Percentiles rank a stretch among this genome's conserved stretches.
Evolutionary conservation across 2,888 invertebrate genomes (phyloP).

Genomic region (Microctonus brassicae): DNA sequence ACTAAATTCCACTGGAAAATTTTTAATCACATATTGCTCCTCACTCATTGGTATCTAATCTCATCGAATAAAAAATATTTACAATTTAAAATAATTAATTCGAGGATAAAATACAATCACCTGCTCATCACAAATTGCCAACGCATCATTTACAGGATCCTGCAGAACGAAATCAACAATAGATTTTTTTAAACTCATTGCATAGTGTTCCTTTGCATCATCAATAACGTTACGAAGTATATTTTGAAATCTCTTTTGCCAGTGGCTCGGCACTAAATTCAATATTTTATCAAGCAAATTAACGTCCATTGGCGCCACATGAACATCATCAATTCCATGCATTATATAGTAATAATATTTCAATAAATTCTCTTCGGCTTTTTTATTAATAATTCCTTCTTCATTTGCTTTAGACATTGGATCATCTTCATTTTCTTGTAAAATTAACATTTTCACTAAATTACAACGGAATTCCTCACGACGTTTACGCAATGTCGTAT

Average conservation of each 20-base stretch:
- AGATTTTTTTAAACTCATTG: conserved; percentile 90
- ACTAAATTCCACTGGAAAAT: conserved; percentile 46
- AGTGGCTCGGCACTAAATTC: conserved; percentile 75
- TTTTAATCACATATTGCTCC: conserved; percentile 47
- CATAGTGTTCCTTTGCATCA: conserved; percentile 88
- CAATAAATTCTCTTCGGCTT: conserved; percentile 78
- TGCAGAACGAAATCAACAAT: conserved; percentile 92
- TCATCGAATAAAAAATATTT: conserved; percentile 2
- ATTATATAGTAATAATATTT: conserved; percentile 92
- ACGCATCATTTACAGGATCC: conserved; percentile 73
- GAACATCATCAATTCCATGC: conserved; percentile 90
- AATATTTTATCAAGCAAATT: conserved; percentile 78
- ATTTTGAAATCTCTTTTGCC: conserved; percentile 75
- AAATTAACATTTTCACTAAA: conserved; percentile 81
- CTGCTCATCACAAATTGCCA: conserved; percentile 36
- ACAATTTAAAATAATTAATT: neutral
- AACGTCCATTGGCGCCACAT: conserved; percentile 87
- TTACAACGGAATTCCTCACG: conserved; percentile 86
- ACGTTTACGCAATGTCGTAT: conserved; percentile 79
- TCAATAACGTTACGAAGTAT: conserved; percentile 76
- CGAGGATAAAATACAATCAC: conserved; percentile 6
- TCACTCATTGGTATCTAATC: conserved; percentile 40
- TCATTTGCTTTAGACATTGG: conserved; percentile 62
- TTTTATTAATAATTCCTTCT: conserved; percentile 42
- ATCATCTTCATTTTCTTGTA: conserved; percentile 70